Percentiles rank a stretch among this genome's conserved stretches.
Conservation (phyloP, 2,113 vertebrate genomes). For the Erythrocercus mccallii region DNA sequence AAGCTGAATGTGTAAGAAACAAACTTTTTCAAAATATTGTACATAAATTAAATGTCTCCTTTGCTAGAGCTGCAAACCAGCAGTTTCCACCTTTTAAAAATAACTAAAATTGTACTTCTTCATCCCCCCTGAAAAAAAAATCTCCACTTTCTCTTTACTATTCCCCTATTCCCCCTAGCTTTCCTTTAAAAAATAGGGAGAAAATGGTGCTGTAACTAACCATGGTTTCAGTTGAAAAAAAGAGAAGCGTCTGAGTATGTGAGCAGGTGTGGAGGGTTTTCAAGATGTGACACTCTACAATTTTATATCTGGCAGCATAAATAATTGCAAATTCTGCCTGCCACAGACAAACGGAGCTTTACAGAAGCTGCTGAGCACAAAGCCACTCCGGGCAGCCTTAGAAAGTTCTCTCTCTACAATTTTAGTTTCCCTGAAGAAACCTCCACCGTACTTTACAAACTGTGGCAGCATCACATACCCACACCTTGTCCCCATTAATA, state of each 20-base stretch:
- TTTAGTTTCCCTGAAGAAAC: neutral
- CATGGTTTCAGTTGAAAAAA: neutral
- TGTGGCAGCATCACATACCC: neutral
- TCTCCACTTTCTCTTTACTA: neutral
- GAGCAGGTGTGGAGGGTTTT: neutral
- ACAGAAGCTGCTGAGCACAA: neutral
- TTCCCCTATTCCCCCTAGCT: neutral
- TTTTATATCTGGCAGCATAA: neutral
- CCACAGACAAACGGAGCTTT: accelerated
- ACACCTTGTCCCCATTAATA: neutral
- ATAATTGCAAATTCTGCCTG: neutral
- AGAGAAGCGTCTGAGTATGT: neutral
- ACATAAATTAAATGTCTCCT: neutral
- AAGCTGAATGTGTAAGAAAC: neutral
- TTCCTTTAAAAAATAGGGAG: neutral
- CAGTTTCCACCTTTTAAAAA: neutral
- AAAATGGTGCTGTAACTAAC: neutral
- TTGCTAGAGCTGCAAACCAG: neutral
- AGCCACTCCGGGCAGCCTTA: neutral
- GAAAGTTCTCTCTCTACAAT: neutral
- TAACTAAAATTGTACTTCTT: neutral
- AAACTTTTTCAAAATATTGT: neutral
- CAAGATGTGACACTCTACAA: neutral
- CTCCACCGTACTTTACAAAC: neutral
- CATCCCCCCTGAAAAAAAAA: accelerated